Evolutionary conservation across 2,888 invertebrate genomes (phyloP), one percentile per base, ranked within the genome.

Genomic region (Psococerastis gibbosa): DNA sequence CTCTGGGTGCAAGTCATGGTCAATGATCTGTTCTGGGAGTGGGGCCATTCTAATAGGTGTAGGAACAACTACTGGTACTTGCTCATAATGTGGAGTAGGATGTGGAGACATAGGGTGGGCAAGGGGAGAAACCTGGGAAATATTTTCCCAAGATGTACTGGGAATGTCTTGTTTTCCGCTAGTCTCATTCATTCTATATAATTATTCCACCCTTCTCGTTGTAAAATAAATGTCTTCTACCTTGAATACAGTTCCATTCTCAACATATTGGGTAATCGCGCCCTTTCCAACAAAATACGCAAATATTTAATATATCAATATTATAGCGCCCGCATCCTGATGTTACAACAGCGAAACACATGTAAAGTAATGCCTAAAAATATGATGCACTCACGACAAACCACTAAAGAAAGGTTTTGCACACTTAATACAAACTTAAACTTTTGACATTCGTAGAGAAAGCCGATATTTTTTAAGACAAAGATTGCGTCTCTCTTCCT

Each of bases 1-100:
- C 56, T 80, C 79, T 11, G 68, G 64, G 3, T 78, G 75, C 42
- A 81, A 60, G 55, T 64, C 65, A n/a, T 57, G 58, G 44, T 62
- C 63, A 4, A 62, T 55, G 2, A 56, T 55, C 18, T 57, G 53
- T 43, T 60, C 47, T 43, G 47, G 46, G 32, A 48, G 46, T 15
- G 59, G 51, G 47, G 60, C 58, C 27, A 65, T 55, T 52, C 65
- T 65, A 22, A 63, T 60, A 18, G 65, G 63, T 5, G 63, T 61
- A 49, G 64, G 62, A 46, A 65, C 61, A 51, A 64, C 57, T 16
- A 61, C 59, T 53, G 60, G 56, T 27, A 59, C 44, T 3, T 52
- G 49, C 23, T 58, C 57, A 48, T 57, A 56, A 52, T 53, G 27
- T 20, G 41, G 45, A 22, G 46, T 17, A 48, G 43, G 43, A 44